These are phyloP conservation scores for Balearica regulorum DNA, from an alignment of 2,797 vertebrate species.

Conservation along the genomic window DNA sequence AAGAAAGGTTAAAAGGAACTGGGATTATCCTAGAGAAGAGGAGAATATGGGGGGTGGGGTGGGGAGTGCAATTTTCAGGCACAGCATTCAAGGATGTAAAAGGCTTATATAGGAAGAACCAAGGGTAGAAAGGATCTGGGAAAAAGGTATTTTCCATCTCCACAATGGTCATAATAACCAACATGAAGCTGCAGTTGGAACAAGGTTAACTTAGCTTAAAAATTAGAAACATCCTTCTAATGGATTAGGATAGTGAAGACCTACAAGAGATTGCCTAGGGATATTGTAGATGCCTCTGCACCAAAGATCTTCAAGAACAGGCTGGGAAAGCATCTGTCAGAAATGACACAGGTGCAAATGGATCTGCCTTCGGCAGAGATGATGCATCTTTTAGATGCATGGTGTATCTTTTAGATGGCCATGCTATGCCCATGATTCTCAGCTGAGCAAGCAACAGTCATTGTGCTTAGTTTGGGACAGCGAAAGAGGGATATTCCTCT, in stretches of 20 bases:
- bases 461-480: neutral
- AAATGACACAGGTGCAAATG: neutral
- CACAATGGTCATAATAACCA: neutral
- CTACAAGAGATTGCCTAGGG: neutral
- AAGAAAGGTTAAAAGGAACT: neutral
- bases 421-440: neutral
- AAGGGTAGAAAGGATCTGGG: neutral
- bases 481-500: neutral
- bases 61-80: neutral
- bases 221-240: neutral
- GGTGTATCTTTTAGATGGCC: neutral
- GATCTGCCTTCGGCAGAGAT: neutral
- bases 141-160: neutral
- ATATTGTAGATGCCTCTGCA: neutral
- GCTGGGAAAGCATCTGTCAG: neutral
- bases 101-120: neutral
- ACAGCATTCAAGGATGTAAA: neutral
- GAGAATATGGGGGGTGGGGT: rapidly evolving
- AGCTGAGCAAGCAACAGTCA: neutral
- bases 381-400: too few species aligned
- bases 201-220: neutral
- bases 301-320: neutral
- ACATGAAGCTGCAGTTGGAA: neutral
- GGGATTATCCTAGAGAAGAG: neutral
- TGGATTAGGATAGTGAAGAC: neutral